Percentiles rank a stretch among this genome's conserved stretches.
Conservation (phyloP, 2,113 vertebrate species). For the Anoura caudifer region DNA sequence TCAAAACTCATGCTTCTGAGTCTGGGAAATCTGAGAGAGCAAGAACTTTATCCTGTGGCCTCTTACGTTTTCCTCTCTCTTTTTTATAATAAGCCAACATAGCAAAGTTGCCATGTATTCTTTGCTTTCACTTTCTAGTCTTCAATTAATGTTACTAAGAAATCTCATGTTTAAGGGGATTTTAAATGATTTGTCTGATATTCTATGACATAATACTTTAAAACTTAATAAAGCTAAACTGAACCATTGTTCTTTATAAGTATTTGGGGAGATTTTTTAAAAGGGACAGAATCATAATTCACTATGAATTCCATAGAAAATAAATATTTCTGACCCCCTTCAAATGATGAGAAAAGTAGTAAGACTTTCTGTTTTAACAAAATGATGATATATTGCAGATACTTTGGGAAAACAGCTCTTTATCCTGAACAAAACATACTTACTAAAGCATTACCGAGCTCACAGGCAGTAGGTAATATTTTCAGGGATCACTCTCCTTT, state of each 20-base stretch:
- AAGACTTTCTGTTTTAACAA: slow-evolving; percentile 1
- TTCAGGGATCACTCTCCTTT: neutral
- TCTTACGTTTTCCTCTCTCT: neutral
- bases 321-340: slow-evolving; percentile 8
- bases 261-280: neutral
- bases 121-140: slow-evolving; percentile 50
- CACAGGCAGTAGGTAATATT: neutral
- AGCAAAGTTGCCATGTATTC: neutral
- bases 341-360: neutral
- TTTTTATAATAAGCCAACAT: neutral
- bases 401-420: neutral
- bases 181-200: slow-evolving; percentile 41
- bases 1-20: neutral
- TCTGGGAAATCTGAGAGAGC: neutral
- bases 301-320: neutral
- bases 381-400: slow-evolving; percentile 18
- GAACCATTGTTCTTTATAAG: neutral
- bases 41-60: neutral
- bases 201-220: slow-evolving; percentile 13
- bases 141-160: neutral
- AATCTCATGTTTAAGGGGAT: slow-evolving; percentile 11
- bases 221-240: slow-evolving; percentile 47
- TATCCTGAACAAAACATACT: neutral
- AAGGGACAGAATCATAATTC: neutral
- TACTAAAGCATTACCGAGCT: slow-evolving; percentile 18